phyloP scores from a whole-genome alignment of 2,113 vertebrate genomes.

The Saccopteryx leptura region DNA sequence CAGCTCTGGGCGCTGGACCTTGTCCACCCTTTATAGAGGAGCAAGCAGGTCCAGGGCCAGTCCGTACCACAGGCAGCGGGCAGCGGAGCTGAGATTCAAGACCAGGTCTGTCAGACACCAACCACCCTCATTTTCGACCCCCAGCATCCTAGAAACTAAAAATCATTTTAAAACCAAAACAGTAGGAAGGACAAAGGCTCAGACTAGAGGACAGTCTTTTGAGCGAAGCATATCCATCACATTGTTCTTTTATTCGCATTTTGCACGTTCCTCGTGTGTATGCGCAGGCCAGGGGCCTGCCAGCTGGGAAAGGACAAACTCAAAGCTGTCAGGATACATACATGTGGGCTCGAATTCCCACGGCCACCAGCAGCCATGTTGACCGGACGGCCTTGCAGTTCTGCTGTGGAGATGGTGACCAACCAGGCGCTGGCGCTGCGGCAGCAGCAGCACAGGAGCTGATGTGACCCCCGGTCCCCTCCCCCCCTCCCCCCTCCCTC shows the following conservation, averaged over 20 bases:
- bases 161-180: background rate
- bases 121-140: background rate
- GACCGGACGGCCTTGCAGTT: background rate
- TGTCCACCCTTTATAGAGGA: fast-evolving
- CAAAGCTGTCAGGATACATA: background rate
- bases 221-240: background rate
- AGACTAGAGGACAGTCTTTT: background rate
- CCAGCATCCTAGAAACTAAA: background rate
- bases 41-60: background rate
- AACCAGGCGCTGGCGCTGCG: background rate
- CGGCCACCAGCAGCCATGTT: too few species aligned
- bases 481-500: too few species aligned
- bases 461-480: fast-evolving
- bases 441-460: background rate
- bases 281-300: background rate
- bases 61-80: fast-evolving
- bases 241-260: background rate
- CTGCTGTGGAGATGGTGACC: background rate
- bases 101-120: background rate
- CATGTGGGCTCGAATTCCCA: background rate
- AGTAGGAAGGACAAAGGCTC: background rate
- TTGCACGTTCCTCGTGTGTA: background rate
- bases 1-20: background rate
- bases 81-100: background rate
- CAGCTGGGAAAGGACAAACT: fast-evolving